phyloP scores from a whole-genome alignment of 1,140 invertebrate species.

The Sweltsa coloradensis region DNA sequence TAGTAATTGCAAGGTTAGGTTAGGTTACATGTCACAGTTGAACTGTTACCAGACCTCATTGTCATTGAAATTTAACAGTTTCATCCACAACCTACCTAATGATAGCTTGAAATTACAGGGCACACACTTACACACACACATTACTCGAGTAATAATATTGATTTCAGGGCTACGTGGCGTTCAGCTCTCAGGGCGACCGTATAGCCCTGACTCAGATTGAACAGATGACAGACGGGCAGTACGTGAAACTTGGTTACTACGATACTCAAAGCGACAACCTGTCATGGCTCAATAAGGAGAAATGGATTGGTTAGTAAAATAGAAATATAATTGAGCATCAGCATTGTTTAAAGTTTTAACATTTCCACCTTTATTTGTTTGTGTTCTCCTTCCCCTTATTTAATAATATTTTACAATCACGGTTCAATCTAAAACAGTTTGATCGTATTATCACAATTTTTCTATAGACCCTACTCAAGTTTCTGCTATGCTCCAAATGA shows the following conservation, averaged over 20 bases:
- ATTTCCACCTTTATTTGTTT: slow-evolving; percentile 5
- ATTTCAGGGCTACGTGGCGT: slow-evolving; percentile 78
- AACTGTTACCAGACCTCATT: too few species aligned
- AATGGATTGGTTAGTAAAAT: slow-evolving; percentile 63
- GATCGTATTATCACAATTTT: too few species aligned
- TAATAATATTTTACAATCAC: too few species aligned
- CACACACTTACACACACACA: neutral
- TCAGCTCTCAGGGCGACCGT: slow-evolving; percentile 94
- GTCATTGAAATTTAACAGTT: too few species aligned
- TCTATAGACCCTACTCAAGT: too few species aligned
- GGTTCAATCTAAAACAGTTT: too few species aligned
- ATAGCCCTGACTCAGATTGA: slow-evolving; percentile 98
- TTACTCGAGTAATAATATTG: neutral
- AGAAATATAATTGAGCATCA: too few species aligned
- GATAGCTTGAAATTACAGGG: neutral
- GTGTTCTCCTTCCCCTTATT: slow-evolving; percentile 8
- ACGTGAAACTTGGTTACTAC: slow-evolving; percentile 91
- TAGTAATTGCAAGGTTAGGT: too few species aligned
- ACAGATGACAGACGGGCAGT: slow-evolving; percentile 90
- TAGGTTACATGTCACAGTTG: too few species aligned
- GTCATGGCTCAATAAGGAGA: slow-evolving; percentile 80
- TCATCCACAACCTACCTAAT: too few species aligned
- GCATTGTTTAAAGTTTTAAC: too few species aligned
- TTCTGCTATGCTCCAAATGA: too few species aligned
- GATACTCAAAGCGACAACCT: slow-evolving; percentile 91